Evolutionary conservation across 2,888 invertebrate genomes (phyloP).

Genomic region (Trilocha varians): DNA sequence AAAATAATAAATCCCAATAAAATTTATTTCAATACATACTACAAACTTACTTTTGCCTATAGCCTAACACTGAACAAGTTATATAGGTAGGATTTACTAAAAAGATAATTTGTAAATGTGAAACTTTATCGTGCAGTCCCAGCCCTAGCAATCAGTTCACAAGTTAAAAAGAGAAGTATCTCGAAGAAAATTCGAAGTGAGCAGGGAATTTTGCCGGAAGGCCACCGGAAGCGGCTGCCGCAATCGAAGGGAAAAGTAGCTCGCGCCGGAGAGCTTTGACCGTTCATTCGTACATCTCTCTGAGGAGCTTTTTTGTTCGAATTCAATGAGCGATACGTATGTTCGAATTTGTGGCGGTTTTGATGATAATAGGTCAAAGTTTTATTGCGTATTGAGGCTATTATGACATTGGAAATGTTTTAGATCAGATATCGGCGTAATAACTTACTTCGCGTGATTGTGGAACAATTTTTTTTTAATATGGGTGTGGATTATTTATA

Average conservation of each 20-base stretch:
- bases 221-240: constrained; percentile 43
- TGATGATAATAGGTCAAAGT: not conserved
- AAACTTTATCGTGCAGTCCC: not conserved
- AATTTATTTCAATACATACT: too few species aligned
- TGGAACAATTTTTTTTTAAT: too few species aligned
- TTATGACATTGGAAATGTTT: too few species aligned
- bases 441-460: too few species aligned
- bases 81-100: too few species aligned
- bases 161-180: constrained; percentile 28
- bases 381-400: not conserved
- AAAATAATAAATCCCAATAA: too few species aligned
- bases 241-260: constrained; percentile 56
- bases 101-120: too few species aligned
- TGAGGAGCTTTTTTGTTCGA: constrained; percentile 19
- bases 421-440: too few species aligned
- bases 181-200: constrained; percentile 32
- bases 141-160: constrained; percentile 20
- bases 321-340: not conserved
- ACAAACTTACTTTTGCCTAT: too few species aligned
- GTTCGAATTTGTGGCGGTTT: not conserved
- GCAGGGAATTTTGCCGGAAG: constrained; percentile 37
- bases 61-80: too few species aligned
- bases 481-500: too few species aligned
- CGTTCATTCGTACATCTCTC: constrained; percentile 32
- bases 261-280: constrained; percentile 45